Conservation (phyloP, 2,888 invertebrate species). For the Plagodis pulveraria region DNA sequence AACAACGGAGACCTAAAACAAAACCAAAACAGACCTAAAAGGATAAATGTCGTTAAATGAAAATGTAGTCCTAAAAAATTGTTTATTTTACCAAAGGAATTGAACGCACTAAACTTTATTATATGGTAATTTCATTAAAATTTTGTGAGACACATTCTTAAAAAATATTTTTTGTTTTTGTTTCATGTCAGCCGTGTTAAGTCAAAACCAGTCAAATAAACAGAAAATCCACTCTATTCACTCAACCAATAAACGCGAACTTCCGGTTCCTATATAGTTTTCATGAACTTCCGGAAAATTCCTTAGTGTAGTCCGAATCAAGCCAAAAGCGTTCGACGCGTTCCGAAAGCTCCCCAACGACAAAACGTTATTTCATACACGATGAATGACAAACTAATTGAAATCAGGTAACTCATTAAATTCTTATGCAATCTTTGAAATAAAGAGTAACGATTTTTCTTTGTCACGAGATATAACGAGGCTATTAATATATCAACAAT, state of each 20-base stretch:
- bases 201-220: too few species aligned
- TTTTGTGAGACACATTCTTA: conserved; percentile 73
- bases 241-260: conserved; percentile 42
- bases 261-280: conserved; percentile 43
- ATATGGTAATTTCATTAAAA: conserved; percentile 73
- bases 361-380: too few species aligned
- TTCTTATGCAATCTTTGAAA: neutral
- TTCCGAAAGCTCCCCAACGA: conserved; percentile 4
- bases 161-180: conserved; percentile 80
- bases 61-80: conserved; percentile 3
- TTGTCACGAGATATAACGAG: too few species aligned
- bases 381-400: too few species aligned
- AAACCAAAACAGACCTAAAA: conserved; percentile 52
- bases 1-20: conserved; percentile 61
- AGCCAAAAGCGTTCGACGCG: conserved; percentile 26
- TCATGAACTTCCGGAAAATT: too few species aligned
- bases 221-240: too few species aligned
- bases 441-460: too few species aligned
- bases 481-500: too few species aligned
- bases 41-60: conserved; percentile 22
- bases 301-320: too few species aligned
- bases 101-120: conserved; percentile 58
- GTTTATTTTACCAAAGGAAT: conserved; percentile 10
- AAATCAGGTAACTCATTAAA: too few species aligned
- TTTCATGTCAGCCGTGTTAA: conserved; percentile 62